Percentiles rank a stretch among this genome's conserved stretches.
Conservation (phyloP, 2,113 vertebrate genomes). For the Planiliza haematocheilus region DNA sequence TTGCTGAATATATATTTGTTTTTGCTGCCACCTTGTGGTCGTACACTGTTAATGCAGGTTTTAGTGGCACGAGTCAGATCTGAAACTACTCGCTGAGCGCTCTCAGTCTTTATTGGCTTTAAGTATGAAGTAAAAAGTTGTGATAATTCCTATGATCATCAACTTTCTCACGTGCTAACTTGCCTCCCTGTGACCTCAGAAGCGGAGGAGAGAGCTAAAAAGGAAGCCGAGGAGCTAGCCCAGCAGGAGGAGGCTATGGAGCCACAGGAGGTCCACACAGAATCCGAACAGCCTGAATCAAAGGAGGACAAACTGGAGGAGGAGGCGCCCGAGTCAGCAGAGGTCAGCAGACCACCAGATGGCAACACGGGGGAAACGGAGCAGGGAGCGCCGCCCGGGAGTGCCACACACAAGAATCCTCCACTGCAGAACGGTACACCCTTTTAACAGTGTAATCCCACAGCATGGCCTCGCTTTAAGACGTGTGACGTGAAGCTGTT, state of each 20-base stretch:
- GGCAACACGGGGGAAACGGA: constrained; percentile 66
- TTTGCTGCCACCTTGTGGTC: constrained; percentile 10
- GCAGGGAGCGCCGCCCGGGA: constrained; percentile 56
- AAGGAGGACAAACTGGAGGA: constrained; percentile 61
- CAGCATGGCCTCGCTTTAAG: background rate
- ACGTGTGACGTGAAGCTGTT: background rate
- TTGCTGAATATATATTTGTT: background rate
- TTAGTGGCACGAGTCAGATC: background rate
- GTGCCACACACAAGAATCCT: constrained; percentile 60
- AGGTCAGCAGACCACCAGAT: constrained; percentile 74
- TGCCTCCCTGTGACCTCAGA: constrained; percentile 77
- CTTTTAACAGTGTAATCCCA: constrained; percentile 3
- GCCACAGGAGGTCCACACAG: constrained; percentile 74
- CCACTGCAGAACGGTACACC: constrained; percentile 83
- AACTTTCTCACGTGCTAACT: constrained; percentile 12
- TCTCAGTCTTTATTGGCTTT: constrained; percentile 2
- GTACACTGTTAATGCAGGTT: background rate
- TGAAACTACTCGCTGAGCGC: background rate
- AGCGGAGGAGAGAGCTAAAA: constrained; percentile 85
- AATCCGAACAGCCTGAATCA: constrained; percentile 72
- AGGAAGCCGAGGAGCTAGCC: constrained; percentile 83
- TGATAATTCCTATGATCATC: background rate
- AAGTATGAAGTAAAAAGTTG: background rate
- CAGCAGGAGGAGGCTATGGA: constrained; percentile 79
- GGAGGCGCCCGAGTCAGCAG: constrained; percentile 51